Evolutionary conservation across 1,140 invertebrate species (phyloP).

Genomic region (Nephotettix cincticeps): DNA sequence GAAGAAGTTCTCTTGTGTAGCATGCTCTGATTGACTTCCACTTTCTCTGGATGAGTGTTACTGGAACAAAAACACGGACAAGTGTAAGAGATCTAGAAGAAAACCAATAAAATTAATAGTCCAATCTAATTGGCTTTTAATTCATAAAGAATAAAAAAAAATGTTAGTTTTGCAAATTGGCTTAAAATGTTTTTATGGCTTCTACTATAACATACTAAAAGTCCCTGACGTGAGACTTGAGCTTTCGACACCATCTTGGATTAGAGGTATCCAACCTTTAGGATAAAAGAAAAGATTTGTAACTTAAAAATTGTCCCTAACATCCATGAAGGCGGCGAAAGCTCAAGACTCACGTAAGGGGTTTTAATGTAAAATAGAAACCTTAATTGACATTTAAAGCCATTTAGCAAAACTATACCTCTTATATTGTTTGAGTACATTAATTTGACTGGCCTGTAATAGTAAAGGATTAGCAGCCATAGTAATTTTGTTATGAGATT

Average conservation of each 20-base stretch:
- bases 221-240: background rate
- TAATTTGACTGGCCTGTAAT: background rate
- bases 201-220: background rate
- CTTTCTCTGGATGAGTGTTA: slow-evolving; percentile 11
- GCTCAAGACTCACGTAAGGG: no score
- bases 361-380: no score
- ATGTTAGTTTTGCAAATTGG: background rate
- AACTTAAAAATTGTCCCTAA: no score
- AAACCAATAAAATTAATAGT: slow-evolving; percentile 16
- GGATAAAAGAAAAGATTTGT: no score
- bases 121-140: background rate
- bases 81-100: slow-evolving; percentile 7
- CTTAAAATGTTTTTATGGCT: background rate
- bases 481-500: slow-evolving; percentile 5
- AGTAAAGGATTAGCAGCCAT: background rate
- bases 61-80: slow-evolving; percentile 3
- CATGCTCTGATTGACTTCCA: slow-evolving; percentile 9
- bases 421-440: background rate
- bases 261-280: background rate
- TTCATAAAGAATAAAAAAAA: background rate
- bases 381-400: no score
- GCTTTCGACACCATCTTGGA: background rate
- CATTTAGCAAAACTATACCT: background rate
- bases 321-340: no score
- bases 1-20: background rate